phyloP scores from a whole-genome alignment of 2,888 invertebrate species.

The Spatulosminthurus flaviceps region DNA sequence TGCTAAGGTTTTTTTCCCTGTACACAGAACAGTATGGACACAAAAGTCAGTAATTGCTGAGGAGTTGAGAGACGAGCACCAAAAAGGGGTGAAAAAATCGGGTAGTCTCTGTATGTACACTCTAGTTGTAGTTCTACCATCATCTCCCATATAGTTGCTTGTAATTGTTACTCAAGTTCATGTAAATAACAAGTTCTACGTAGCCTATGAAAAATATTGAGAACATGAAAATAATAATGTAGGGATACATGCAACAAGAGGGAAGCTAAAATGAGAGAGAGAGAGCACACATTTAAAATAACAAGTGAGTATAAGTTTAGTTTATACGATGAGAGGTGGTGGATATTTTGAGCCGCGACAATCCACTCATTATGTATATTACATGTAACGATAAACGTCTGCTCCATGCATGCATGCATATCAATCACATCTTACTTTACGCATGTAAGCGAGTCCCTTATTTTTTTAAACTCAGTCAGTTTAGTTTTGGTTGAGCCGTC shows the following conservation, averaged over 20 bases:
- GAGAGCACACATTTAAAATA: constrained; percentile 11
- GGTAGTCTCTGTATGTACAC: background rate
- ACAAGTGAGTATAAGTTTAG: background rate
- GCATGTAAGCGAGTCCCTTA: constrained; percentile 11
- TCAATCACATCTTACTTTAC: constrained; percentile 28
- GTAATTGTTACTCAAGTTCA: constrained; percentile 13
- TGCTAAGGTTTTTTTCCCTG: background rate
- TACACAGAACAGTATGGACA: background rate
- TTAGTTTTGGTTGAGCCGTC: constrained; percentile 31
- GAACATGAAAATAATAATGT: constrained; percentile 9
- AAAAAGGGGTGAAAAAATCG: constrained; percentile 13
- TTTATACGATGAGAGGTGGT: constrained; percentile 11
- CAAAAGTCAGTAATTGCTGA: constrained; percentile 14
- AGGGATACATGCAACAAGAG: background rate
- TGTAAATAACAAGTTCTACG: constrained; percentile 7
- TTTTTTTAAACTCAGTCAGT: constrained; percentile 8
- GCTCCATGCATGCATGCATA: constrained; percentile 27
- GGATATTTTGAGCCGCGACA: constrained; percentile 16
- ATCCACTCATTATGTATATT: constrained; percentile 6
- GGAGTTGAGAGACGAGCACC: constrained; percentile 18
- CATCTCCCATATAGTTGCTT: background rate
- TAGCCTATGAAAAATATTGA: background rate
- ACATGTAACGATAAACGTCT: constrained; percentile 18
- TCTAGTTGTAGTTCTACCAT: no score
- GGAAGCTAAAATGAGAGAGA: background rate